These are phyloP conservation scores for Epizoanthus stellaris DNA, from an alignment of 92 coral and sea anemone genomes.

Conservation along the genomic window DNA sequence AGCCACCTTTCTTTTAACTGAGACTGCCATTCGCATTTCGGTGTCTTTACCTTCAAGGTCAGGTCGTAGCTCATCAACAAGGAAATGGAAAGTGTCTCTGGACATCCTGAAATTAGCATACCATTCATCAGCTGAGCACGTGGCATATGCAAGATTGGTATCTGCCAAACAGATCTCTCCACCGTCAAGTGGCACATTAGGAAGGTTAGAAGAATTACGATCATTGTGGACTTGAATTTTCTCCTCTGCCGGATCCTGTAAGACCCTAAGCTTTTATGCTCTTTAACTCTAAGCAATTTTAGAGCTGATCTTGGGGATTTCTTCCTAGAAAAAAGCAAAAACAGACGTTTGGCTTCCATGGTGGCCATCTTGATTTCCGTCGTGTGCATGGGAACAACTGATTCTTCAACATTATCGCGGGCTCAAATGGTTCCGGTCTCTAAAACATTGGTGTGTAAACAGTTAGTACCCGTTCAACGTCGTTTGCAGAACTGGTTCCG, in stretches of 20 bases:
- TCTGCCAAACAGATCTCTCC: background rate
- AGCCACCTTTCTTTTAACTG: constrained; percentile 50
- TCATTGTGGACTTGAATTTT: background rate
- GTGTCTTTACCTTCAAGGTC: constrained; percentile 63
- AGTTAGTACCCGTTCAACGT: too few species aligned
- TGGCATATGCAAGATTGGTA: too few species aligned
- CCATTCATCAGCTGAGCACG: constrained; percentile 55
- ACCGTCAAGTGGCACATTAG: background rate
- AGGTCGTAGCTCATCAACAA: constrained; percentile 37
- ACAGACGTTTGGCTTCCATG: background rate
- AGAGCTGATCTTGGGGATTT: too few species aligned
- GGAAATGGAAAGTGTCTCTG: constrained; percentile 57
- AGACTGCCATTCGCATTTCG: constrained; percentile 56
- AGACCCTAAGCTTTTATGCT: background rate
- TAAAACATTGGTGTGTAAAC: too few species aligned
- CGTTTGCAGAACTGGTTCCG: too few species aligned
- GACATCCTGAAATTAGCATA: constrained; percentile 69
- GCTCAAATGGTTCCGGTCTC: too few species aligned
- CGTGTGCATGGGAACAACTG: too few species aligned
- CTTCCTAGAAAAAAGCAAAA: too few species aligned
- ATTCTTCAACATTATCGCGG: too few species aligned
- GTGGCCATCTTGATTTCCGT: background rate
- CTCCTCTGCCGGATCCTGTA: background rate
- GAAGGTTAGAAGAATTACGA: background rate
- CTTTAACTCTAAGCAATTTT: too few species aligned